Evolutionary conservation across 2,888 invertebrate genomes (phyloP).

Genomic region (Dryobotodes eremita): DNA sequence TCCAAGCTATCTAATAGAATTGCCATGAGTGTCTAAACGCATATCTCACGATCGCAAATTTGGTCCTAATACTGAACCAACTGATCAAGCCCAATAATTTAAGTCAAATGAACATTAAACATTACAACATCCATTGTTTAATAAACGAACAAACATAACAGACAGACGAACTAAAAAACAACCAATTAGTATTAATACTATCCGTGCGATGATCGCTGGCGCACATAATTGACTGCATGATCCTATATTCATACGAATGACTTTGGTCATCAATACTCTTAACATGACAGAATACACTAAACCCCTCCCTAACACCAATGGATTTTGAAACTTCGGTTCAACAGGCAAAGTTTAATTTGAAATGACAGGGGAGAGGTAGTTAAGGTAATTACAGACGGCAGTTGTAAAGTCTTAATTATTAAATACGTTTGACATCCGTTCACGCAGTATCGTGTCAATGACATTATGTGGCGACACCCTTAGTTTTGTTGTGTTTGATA

Average conservation of each 20-base stretch:
- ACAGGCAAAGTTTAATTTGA: neutral
- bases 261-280: constrained; percentile 76
- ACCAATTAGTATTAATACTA: constrained; percentile 73
- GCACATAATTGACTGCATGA: constrained; percentile 78
- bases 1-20: neutral
- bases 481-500: constrained; percentile 56
- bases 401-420: constrained; percentile 74
- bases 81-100: constrained; percentile 28
- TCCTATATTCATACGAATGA: constrained; percentile 76
- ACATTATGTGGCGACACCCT: constrained; percentile 71
- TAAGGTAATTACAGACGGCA: constrained; percentile 38
- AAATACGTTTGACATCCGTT: constrained; percentile 82
- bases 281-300: constrained; percentile 47
- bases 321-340: neutral
- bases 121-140: constrained; percentile 49
- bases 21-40: too few species aligned
- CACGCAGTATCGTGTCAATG: constrained; percentile 76
- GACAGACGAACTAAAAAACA: constrained; percentile 63
- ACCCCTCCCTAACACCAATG: neutral
- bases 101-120: constrained; percentile 47
- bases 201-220: constrained; percentile 74
- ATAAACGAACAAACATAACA: constrained; percentile 49
- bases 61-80: neutral
- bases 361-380: accelerated
- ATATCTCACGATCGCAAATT: constrained; percentile 7